Evolutionary conservation across 2,888 invertebrate genomes (phyloP).

Genomic region (Therioaphis trifolii): DNA sequence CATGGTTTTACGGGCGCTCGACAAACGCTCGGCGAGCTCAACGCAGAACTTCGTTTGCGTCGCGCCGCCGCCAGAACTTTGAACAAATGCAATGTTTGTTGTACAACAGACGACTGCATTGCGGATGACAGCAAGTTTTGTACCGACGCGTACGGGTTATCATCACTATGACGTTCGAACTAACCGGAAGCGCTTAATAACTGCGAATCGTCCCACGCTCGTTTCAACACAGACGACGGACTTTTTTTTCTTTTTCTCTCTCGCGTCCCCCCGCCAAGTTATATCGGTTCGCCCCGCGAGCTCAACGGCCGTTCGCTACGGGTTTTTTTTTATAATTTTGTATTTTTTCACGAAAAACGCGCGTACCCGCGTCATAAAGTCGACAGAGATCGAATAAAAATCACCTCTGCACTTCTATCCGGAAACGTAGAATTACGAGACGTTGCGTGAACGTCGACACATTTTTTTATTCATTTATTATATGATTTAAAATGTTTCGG

Average conservation of each 20-base stretch:
- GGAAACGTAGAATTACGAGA: no score
- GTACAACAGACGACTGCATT: slow-evolving; percentile 38
- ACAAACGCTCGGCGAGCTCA: neutral
- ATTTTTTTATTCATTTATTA: no score
- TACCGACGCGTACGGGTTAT: neutral
- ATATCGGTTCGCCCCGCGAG: neutral
- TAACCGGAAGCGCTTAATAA: slow-evolving; percentile 14
- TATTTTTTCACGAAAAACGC: no score
- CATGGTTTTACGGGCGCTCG: neutral
- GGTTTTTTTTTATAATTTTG: no score
- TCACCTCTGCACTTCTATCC: no score
- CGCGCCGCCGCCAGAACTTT: neutral
- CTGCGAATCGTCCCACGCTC: neutral
- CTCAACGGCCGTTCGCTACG: neutral
- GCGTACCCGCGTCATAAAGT: no score
- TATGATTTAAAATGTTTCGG: no score
- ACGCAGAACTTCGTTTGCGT: neutral
- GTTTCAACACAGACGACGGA: neutral
- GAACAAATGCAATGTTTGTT: slow-evolving; percentile 23
- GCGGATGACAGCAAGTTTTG: slow-evolving; percentile 33
- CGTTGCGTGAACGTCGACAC: no score
- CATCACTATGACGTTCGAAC: neutral
- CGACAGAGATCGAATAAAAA: no score
- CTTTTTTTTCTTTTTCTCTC: neutral
- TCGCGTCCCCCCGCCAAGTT: neutral